A percentile compares a stretch with the other conserved stretches of the same genome.
Evolutionary conservation across 2,113 vertebrate species (phyloP).

Genomic region (Eretmochelys imbricata): DNA sequence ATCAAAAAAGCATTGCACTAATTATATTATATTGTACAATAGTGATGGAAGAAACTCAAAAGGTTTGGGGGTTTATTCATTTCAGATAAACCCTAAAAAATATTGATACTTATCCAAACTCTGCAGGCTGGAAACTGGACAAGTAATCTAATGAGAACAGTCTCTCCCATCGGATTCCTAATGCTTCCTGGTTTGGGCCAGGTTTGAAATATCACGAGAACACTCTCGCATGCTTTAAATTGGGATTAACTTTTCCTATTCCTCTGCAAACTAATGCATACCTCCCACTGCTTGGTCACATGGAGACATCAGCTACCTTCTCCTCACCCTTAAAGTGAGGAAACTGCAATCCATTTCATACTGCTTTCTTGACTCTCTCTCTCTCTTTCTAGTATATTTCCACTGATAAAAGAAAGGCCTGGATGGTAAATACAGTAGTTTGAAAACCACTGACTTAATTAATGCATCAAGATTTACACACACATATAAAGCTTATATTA

Average conservation of each 20-base stretch:
- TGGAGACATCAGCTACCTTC: not conserved
- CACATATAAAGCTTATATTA: not conserved
- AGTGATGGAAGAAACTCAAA: not conserved
- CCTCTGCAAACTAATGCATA: not conserved
- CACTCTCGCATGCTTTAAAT: slow-evolving; percentile 55
- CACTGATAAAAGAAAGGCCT: not conserved
- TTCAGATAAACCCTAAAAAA: not conserved
- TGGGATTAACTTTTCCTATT: slow-evolving; percentile 52
- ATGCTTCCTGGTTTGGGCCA: slow-evolving; percentile 3
- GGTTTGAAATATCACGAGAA: slow-evolving; percentile 30
- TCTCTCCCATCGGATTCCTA: not conserved
- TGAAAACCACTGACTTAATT: not conserved
- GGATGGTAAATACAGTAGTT: not conserved
- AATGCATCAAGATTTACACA: not conserved
- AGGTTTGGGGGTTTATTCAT: not conserved
- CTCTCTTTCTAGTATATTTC: not conserved
- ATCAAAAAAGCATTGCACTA: not conserved
- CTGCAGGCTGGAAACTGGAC: not conserved
- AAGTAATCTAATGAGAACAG: slow-evolving; percentile 19
- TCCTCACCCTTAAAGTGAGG: not conserved
- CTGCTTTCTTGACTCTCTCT: not conserved
- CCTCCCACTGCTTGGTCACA: not conserved
- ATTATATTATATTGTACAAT: not conserved
- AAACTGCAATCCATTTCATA: not conserved
- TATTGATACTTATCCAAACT: not conserved